Conservation (phyloP, 2,888 invertebrate genomes). For the Allophyes oxyacanthae region DNA sequence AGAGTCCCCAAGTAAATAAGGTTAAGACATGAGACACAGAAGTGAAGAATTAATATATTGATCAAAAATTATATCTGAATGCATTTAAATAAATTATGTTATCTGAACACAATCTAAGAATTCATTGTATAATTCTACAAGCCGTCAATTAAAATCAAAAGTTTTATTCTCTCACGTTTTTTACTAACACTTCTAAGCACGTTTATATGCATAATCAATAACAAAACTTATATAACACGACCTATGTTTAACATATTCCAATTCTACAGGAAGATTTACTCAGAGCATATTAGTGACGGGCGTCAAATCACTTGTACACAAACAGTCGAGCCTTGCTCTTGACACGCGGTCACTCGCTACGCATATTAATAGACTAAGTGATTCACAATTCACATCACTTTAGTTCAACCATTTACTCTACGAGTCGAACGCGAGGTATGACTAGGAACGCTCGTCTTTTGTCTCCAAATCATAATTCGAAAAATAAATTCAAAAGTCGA, state of each 20-base stretch:
- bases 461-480: conserved; percentile 58
- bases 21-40: no score
- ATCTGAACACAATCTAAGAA: no score
- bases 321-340: conserved; percentile 82
- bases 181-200: conserved; percentile 12
- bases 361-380: conserved; percentile 87
- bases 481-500: conserved; percentile 59
- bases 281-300: conserved; percentile 66
- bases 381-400: conserved; percentile 78
- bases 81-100: no score
- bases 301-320: conserved; percentile 62
- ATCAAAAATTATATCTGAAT: no score
- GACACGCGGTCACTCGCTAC: conserved; percentile 86
- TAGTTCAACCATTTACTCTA: conserved; percentile 76
- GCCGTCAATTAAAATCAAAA: conserved; percentile 7
- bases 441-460: conserved; percentile 67
- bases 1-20: no score
- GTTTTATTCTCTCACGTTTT: conserved; percentile 4
- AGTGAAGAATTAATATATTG: no score
- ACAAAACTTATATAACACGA: conserved; percentile 32
- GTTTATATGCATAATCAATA: conserved; percentile 23
- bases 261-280: conserved; percentile 61
- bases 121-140: neutral
- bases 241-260: conserved; percentile 44
- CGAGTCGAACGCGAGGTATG: conserved; percentile 82